Evolutionary conservation across 1,140 invertebrate species (phyloP).

Genomic region (Mamestra configurata): DNA sequence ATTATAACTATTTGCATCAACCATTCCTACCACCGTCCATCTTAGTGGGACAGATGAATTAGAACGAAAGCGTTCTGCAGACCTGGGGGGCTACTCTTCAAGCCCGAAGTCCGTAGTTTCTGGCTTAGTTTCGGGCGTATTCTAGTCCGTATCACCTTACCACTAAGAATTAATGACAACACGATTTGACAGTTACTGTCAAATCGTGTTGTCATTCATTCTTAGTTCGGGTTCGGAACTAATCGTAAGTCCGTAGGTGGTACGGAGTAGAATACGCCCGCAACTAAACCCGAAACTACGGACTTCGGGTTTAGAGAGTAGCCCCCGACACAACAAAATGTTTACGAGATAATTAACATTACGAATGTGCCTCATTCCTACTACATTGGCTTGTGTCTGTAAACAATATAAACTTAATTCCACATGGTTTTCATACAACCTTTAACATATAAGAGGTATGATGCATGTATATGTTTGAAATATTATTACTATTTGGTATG

Average conservation of each 20-base stretch:
- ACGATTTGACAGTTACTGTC: too few species aligned
- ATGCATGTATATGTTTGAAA: slow-evolving; percentile 45
- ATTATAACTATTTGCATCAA: neutral
- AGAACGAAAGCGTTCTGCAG: slow-evolving; percentile 37
- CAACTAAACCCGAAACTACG: too few species aligned
- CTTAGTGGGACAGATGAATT: slow-evolving; percentile 31
- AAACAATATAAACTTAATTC: slow-evolving; percentile 45
- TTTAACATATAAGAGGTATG: slow-evolving; percentile 58
- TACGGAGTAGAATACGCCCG: too few species aligned
- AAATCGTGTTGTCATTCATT: too few species aligned
- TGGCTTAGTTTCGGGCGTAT: too few species aligned
- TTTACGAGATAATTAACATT: slow-evolving; percentile 25
- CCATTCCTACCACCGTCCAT: neutral
- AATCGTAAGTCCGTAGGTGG: too few species aligned
- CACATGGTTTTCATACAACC: slow-evolving; percentile 50
- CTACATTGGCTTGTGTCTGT: slow-evolving; percentile 48
- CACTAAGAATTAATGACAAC: too few species aligned
- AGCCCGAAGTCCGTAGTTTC: too few species aligned
- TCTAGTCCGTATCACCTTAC: too few species aligned
- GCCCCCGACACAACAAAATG: slow-evolving; percentile 41
- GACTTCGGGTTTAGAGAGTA: too few species aligned
- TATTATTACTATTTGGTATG: slow-evolving; percentile 73
- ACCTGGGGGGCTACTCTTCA: too few species aligned
- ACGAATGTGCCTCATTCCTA: slow-evolving; percentile 47
- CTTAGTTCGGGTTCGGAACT: too few species aligned